Evolutionary conservation across 2,113 vertebrate species (phyloP).

Genomic region (Myotis davidii): DNA sequence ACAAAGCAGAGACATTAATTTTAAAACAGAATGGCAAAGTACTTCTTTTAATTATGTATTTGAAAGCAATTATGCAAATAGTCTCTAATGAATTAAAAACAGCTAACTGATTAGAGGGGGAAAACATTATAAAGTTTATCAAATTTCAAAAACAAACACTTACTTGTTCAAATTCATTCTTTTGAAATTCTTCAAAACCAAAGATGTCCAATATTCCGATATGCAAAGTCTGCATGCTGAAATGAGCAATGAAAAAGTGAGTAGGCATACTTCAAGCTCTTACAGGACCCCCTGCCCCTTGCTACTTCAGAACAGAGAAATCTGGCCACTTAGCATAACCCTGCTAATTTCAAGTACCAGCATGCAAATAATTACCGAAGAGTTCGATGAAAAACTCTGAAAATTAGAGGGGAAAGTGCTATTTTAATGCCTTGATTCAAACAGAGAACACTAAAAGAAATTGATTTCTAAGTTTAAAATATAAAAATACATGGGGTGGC

Average conservation of each 20-base stretch:
- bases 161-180: conserved; percentile 95
- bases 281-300: accelerated
- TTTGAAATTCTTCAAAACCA: conserved; percentile 96
- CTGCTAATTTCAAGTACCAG: not conserved
- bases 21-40: not conserved
- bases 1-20: not conserved
- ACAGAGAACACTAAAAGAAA: not conserved
- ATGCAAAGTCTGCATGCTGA: conserved; percentile 89
- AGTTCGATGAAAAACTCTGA: not conserved
- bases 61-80: not conserved
- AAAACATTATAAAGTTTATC: not conserved
- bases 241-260: not conserved
- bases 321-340: accelerated
- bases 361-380: not conserved
- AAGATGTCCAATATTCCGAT: conserved; percentile 95
- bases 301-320: not conserved
- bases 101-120: not conserved
- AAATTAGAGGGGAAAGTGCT: not conserved
- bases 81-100: not conserved
- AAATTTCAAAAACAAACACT: conserved; percentile 43
- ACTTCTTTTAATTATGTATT: not conserved
- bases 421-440: not conserved
- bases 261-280: not conserved
- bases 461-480: not conserved
- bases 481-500: accelerated